Base-by-base conservation (phyloP, 2,797 vertebrate genomes). In the Borostomias antarcticus region DNA sequence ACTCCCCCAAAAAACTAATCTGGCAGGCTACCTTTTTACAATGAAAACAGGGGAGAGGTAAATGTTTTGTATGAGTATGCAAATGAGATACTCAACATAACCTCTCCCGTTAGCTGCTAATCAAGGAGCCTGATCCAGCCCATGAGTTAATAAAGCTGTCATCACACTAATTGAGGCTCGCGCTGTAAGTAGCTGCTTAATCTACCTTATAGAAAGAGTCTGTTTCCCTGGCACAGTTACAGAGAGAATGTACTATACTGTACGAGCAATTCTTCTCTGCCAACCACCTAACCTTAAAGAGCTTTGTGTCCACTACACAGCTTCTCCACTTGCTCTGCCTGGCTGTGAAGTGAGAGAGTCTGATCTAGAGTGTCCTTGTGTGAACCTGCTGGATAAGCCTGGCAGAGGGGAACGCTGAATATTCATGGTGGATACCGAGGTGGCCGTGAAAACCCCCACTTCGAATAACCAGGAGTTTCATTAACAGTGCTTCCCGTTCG, bases 61-160 rank as follows among this genome's bases (percentile, higher is more conserved):
- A 19, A 7, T 19, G 19, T 17, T 19, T 40, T 23, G 6, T n/a
- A 64, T 21, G 30, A 47, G 29, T 70, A 82, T 73, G 75, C 72
- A 85, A 82, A 85, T 81, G 70, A 79, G 71, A 63, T 13, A 85
- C 76, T 66, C 23, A 9, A 47, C 62, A 32, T 66, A 65, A 68
- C 62, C 62, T 71, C 48, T 58, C 68, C 54, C 62, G 59, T 69
- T 75, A 70, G 62, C 52, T 48, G 37, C 68, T 83, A 77, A 85
- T 85, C 81, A 82, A 77, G 77, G 54, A 73, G 76, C 68, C 58
- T 61, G 66, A 79, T 81, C 62, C 67, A 70, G 77, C 61, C 82
- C 81, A 82, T 59, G 76, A 78, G 77, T 84, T 85, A 85, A 85
- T 85, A 81, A 87, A 87, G 76, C 84, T 85, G 85, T 83, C 86